Evolutionary conservation across 2,113 vertebrate genomes (phyloP).

Genomic region (Istiophorus platypterus): DNA sequence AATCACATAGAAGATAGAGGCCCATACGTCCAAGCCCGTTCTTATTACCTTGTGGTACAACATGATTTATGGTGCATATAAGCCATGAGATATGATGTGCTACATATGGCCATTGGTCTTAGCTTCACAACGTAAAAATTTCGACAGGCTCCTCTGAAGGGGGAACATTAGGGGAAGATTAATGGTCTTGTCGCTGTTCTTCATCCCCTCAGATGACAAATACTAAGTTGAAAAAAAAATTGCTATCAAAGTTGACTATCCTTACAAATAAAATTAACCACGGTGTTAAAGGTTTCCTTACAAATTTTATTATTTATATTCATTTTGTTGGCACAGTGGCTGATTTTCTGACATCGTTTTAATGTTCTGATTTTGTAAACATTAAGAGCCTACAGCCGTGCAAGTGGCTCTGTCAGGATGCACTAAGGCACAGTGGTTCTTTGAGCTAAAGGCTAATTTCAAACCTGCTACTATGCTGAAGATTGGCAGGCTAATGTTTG

Average conservation of each 20-base stretch:
- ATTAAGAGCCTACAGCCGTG: neutral
- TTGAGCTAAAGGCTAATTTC: neutral
- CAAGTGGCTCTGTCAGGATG: neutral
- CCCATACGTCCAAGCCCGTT: constrained; percentile 23
- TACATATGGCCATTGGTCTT: constrained; percentile 1
- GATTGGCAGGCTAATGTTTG: too few species aligned
- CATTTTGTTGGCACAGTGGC: neutral
- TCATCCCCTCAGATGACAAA: neutral
- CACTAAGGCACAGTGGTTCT: too few species aligned
- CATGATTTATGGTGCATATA: constrained; percentile 42
- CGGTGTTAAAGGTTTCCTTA: neutral
- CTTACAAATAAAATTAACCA: neutral
- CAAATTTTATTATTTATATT: too few species aligned
- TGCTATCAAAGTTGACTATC: neutral
- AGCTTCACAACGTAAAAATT: constrained; percentile 1
- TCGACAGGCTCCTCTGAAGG: neutral
- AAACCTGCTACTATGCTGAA: neutral
- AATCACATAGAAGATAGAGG: constrained; percentile 41
- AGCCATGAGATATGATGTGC: constrained; percentile 21
- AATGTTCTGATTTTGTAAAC: too few species aligned
- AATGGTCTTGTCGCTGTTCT: neutral
- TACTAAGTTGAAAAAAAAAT: too few species aligned
- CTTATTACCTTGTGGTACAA: constrained; percentile 25
- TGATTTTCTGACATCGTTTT: neutral
- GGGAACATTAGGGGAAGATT: neutral